Conservation (phyloP, 2,888 invertebrate species). For the Carterocephalus palaemon region DNA sequence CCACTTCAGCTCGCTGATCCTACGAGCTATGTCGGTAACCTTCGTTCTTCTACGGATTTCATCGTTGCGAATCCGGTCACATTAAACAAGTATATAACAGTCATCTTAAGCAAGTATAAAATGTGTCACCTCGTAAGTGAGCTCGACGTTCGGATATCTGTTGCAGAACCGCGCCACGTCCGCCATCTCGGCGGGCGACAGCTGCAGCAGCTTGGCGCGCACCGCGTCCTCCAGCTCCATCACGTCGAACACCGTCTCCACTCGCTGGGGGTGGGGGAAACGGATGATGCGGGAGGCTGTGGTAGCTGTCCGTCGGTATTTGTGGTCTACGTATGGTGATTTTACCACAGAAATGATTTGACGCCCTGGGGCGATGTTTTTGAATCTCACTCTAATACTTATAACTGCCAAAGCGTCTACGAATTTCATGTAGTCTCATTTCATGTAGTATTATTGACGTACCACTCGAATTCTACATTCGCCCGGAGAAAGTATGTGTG, state of each 20-base stretch:
- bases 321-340: background rate
- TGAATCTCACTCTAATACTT: no score
- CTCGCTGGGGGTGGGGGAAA: constrained; percentile 60
- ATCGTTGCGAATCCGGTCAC: no score
- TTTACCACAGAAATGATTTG: background rate
- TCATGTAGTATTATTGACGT: no score
- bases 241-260: constrained; percentile 96
- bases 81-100: background rate
- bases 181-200: constrained; percentile 93
- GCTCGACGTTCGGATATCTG: constrained; percentile 98
- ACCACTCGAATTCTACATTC: no score
- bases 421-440: no score
- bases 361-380: no score
- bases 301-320: background rate
- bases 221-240: constrained; percentile 97
- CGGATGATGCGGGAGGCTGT: background rate
- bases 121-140: constrained; percentile 88
- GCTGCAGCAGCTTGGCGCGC: constrained; percentile 85
- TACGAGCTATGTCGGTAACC: no score
- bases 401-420: no score
- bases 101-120: background rate
- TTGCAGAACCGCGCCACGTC: constrained; percentile 99
- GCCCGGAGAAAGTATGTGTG: no score
- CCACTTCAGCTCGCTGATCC: no score
- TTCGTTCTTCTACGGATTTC: no score